Percentiles rank a stretch among this genome's conserved stretches.
Evolutionary conservation across 2,113 vertebrate genomes (phyloP).

Genomic region (Panthera leo): DNA sequence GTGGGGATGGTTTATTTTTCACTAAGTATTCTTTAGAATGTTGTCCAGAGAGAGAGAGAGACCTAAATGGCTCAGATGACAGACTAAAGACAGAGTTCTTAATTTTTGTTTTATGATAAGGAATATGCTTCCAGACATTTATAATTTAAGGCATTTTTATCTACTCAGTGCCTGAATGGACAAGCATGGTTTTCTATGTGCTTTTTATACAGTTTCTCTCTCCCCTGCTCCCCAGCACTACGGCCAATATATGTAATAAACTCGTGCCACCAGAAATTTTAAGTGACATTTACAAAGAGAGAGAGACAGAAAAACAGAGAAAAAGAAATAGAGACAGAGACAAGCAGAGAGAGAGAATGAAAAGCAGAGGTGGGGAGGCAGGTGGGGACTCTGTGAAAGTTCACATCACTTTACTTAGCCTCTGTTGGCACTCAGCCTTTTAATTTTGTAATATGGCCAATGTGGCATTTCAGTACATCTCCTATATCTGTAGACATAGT

Average conservation of each 20-base stretch:
- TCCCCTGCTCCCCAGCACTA: too few species aligned
- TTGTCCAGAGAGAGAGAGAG: neutral
- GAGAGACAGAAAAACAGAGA: neutral
- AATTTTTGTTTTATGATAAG: neutral
- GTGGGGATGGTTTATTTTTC: neutral
- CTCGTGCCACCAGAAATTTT: neutral
- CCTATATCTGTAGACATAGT: neutral
- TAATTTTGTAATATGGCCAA: neutral
- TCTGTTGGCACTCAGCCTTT: neutral
- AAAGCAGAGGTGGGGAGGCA: neutral
- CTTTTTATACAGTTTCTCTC: neutral
- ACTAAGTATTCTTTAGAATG: neutral
- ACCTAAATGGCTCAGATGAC: neutral
- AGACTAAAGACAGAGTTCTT: neutral
- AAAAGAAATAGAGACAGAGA: neutral
- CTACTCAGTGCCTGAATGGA: neutral
- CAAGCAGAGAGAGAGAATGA: neutral
- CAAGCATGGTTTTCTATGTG: neutral
- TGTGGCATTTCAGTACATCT: fast-evolving
- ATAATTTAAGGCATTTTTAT: neutral
- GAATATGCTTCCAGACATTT: neutral
- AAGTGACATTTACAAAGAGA: neutral
- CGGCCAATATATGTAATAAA: neutral
- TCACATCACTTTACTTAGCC: neutral
- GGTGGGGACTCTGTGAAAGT: neutral